Percentiles rank a stretch among this genome's conserved stretches.
Evolutionary conservation across 2,888 invertebrate genomes (phyloP).

Genomic region (Tenthredo distinguenda): DNA sequence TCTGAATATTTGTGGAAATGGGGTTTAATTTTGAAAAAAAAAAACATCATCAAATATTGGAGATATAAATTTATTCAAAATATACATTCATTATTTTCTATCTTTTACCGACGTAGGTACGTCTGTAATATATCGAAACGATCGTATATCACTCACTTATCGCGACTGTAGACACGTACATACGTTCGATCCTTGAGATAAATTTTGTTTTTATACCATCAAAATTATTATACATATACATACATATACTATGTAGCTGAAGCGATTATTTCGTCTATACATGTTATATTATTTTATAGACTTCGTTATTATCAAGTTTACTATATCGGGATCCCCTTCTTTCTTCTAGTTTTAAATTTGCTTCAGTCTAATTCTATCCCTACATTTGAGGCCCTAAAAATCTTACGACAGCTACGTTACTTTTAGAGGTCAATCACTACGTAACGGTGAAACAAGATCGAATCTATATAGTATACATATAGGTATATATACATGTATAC

Average conservation of each 20-base stretch:
- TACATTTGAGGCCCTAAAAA: not conserved
- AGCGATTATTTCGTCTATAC: not conserved
- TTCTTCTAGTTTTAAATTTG: not conserved
- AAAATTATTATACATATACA: not conserved
- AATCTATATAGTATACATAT: no score
- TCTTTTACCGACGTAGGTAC: not conserved
- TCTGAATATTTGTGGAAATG: no score
- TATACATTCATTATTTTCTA: not conserved
- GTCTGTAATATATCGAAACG: not conserved
- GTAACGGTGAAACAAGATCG: constrained; percentile 2
- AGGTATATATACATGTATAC: no score
- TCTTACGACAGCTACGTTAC: not conserved
- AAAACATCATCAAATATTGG: not conserved
- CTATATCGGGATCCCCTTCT: not conserved
- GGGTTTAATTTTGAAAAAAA: not conserved
- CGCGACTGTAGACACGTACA: not conserved
- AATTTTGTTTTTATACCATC: not conserved
- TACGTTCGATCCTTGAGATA: not conserved
- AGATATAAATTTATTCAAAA: not conserved
- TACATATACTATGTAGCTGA: not conserved
- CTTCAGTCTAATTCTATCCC: not conserved
- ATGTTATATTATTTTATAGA: not conserved
- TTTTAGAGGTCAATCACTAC: not conserved
- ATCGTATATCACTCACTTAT: not conserved
- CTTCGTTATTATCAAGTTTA: not conserved